Base-by-base conservation (phyloP, 2,797 vertebrate species). In the Tamandua tetradactyla region DNA sequence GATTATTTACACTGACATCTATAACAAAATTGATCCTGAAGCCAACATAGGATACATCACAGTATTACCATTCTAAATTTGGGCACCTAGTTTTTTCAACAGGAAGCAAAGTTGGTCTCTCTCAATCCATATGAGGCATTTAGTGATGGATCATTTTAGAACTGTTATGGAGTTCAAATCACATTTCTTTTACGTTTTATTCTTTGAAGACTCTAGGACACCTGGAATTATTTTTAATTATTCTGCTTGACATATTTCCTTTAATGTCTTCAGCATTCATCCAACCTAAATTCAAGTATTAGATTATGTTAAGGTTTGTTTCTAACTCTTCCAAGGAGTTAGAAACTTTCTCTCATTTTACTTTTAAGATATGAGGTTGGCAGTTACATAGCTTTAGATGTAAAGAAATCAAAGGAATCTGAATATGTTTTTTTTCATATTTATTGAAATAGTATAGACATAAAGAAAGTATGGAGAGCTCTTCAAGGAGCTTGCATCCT, bases 311-410 rank as follows among this genome's bases (percentile, higher is more conserved):
- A 93, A 80, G 22, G 37, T 87, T 87, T 88, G 4, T 94, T 91
- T 93, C 71, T 23, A 79, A 1, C 84, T 90, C 71, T 78, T 82
- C 30, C 78, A 93, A 14, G 44, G 74, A n/a, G n/a, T n/a, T n/a
- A n/a, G n/a, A n/a, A n/a, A 30, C 44, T 89, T 35, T 64, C 11
- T 82, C 55, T 95, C 2, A 10, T 94, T 59, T 87, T n/a, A 80
- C 22, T 95, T 94, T 92, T 82, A 87, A 85, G 94, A 62, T 76
- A 8, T 84, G n/a, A 93, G 87, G 68, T 91, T 91, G 66, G 15
- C 35, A 94, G 18, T 86, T 90, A 15, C 10, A 37, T 76, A 72
- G 12, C 61, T 30, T 89, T 83, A 74, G 4, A 18, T 94, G 3
- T 72, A 72, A 94, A 95, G 61, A 87, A 93, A 95, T 72, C n/a